Percentiles rank a stretch among this genome's conserved stretches.
Conservation (phyloP, 2,113 vertebrate genomes). For the Ammodytes dubius region DNA sequence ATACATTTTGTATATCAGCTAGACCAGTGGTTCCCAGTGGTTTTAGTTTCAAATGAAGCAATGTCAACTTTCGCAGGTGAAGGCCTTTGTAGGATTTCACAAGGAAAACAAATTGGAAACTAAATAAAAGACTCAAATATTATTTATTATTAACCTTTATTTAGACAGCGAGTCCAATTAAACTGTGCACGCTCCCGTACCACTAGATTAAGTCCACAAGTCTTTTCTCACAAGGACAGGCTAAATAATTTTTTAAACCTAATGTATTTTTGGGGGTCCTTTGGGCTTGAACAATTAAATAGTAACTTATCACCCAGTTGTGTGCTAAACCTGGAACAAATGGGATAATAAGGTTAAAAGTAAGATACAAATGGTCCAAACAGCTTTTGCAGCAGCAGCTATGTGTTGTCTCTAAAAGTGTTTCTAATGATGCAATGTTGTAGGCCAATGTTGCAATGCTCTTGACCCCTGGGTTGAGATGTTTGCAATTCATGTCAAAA, state of each 20-base stretch:
- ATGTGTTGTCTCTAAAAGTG: not conserved
- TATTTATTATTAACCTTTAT: too few species aligned
- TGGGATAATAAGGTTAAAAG: not conserved
- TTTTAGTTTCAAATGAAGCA: not conserved
- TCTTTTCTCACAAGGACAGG: too few species aligned
- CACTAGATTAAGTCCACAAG: too few species aligned
- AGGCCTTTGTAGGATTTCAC: not conserved
- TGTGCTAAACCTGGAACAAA: not conserved
- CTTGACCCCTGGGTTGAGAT: not conserved
- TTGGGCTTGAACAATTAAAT: not conserved
- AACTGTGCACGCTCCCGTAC: too few species aligned
- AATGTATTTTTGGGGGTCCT: too few species aligned
- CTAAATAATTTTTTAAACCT: too few species aligned
- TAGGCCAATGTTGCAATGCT: not conserved
- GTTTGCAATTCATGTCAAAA: not conserved
- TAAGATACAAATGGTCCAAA: not conserved
- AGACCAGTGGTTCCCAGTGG: not conserved
- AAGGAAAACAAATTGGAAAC: too few species aligned
- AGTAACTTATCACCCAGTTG: not conserved
- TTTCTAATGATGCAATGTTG: not conserved
- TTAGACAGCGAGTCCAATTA: too few species aligned
- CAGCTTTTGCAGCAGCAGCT: not conserved
- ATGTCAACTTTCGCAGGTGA: not conserved
- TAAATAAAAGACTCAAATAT: too few species aligned
- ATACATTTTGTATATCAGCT: not conserved